Evolutionary conservation across 2,113 vertebrate species (phyloP).

Genomic region (Caretta caretta): DNA sequence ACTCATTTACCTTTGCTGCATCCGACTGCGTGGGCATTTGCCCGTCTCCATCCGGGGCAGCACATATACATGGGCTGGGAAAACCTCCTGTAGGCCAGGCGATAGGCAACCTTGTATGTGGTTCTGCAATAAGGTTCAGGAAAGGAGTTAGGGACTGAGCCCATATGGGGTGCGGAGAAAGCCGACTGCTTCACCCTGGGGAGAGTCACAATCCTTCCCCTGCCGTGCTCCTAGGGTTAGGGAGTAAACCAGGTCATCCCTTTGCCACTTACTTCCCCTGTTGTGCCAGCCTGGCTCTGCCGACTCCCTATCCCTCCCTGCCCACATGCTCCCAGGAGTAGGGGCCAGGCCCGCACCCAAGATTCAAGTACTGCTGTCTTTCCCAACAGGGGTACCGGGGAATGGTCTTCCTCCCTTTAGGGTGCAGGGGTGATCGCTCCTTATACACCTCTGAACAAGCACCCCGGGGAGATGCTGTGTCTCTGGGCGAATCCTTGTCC

Average conservation of each 20-base stretch:
- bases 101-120: constrained; percentile 86
- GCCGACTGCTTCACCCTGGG: neutral
- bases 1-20: constrained; percentile 87
- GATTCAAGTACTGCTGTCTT: neutral
- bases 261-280: neutral
- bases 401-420: neutral
- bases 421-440: neutral
- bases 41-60: constrained; percentile 90
- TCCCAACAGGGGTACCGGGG: neutral
- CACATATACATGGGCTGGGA: constrained; percentile 76
- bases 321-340: neutral
- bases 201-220: too few species aligned
- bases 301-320: neutral
- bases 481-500: neutral
- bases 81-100: constrained; percentile 72
- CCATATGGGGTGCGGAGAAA: neutral
- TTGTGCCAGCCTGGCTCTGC: neutral
- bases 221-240: too few species aligned
- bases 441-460: neutral
- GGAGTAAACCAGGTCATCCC: neutral
- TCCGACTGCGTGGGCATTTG: constrained; percentile 49
- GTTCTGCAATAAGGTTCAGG: constrained; percentile 80
- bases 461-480: neutral
- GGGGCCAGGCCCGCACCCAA: neutral
- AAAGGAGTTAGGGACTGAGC: neutral